Percentiles rank a stretch among this genome's conserved stretches.
Evolutionary conservation across 2,888 invertebrate genomes (phyloP).

Genomic region (Hedya salicella): DNA sequence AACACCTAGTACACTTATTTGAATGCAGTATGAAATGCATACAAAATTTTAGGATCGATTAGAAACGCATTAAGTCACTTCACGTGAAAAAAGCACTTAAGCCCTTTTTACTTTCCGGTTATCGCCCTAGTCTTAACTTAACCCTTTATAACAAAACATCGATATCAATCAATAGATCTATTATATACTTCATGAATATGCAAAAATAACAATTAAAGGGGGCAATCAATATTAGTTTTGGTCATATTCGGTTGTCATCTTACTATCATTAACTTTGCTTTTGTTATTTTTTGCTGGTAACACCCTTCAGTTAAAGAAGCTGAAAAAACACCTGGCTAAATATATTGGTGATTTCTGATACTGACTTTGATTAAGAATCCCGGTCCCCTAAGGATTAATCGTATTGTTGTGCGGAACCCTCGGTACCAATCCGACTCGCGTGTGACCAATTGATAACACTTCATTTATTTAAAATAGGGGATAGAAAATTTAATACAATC

Average conservation of each 20-base stretch:
- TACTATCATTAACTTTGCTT: constrained; percentile 56
- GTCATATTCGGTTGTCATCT: constrained; percentile 67
- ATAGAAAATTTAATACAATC: too few species aligned
- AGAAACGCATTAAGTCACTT: neutral
- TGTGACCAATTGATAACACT: too few species aligned
- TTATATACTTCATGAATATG: constrained; percentile 72
- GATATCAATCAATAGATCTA: constrained; percentile 50
- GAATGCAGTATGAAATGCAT: neutral
- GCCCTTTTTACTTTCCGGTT: neutral
- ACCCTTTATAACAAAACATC: constrained; percentile 28
- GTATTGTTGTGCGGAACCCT: too few species aligned
- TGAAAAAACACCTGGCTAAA: constrained; percentile 14
- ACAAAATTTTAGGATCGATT: neutral
- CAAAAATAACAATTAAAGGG: constrained; percentile 75
- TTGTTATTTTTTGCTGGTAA: constrained; percentile 14
- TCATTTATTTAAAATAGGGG: too few species aligned
- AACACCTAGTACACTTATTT: neutral
- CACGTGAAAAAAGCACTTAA: neutral
- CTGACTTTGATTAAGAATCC: too few species aligned
- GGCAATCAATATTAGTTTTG: constrained; percentile 70
- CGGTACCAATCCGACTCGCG: too few species aligned
- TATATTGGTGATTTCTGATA: neutral
- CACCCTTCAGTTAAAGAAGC: constrained; percentile 3
- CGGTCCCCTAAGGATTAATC: too few species aligned
- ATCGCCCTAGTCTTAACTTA: constrained; percentile 6